Evolutionary conservation across 2,113 vertebrate species (phyloP).

Genomic region (Odontophorus gujanensis): DNA sequence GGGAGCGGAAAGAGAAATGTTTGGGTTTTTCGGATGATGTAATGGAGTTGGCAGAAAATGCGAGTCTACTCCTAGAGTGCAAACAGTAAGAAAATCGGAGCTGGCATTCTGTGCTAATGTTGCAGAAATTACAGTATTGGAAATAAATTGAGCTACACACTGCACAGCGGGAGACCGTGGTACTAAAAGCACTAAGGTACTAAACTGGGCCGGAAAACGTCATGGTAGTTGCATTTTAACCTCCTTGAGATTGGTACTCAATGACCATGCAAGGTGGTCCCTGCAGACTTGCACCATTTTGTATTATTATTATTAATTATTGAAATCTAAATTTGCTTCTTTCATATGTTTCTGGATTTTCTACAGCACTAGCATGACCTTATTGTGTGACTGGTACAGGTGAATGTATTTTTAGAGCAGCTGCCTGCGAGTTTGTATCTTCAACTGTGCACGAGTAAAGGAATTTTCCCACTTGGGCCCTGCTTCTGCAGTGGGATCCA

Average conservation of each 20-base stretch:
- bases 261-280: not conserved
- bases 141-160: conserved; percentile 67
- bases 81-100: conserved; percentile 74
- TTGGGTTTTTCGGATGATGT: conserved; percentile 79
- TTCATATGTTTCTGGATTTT: not conserved
- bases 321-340: not conserved
- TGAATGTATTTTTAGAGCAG: conserved; percentile 41
- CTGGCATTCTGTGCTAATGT: conserved; percentile 73
- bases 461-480: not conserved
- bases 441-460: not conserved
- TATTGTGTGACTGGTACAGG: not conserved
- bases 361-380: conserved; percentile 58
- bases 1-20: conserved; percentile 30
- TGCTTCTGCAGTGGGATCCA: not conserved
- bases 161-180: conserved; percentile 26
- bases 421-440: not conserved
- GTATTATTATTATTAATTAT: not conserved
- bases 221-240: not conserved
- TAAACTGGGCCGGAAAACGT: not conserved
- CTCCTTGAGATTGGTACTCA: conserved; percentile 8
- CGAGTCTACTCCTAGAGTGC: conserved; percentile 76
- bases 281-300: not conserved
- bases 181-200: conserved; percentile 35
- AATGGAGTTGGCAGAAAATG: conserved; percentile 80
- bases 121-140: conserved; percentile 73